phyloP scores from a whole-genome alignment of 1,140 invertebrate species.

The Drosophila sechellia region DNA sequence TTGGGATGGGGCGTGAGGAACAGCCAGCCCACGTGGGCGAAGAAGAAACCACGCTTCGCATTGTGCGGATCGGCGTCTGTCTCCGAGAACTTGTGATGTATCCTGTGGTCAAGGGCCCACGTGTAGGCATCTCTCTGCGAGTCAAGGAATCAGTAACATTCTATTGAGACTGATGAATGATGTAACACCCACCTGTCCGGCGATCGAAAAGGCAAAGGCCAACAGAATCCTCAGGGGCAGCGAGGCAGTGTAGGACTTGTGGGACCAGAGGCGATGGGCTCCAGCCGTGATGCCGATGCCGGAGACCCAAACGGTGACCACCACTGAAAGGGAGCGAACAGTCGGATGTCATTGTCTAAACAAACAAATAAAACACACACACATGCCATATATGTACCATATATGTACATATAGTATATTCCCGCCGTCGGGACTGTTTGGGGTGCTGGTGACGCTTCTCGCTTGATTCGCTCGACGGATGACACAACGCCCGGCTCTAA shows the following conservation, averaged over 20 bases:
- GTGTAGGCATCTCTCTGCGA: slow-evolving; percentile 89
- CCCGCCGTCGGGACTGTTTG: slow-evolving; percentile 12
- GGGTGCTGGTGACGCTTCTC: slow-evolving; percentile 28
- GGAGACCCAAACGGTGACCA: slow-evolving; percentile 85
- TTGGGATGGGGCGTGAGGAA: slow-evolving; percentile 91
- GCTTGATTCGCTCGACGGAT: slow-evolving; percentile 60
- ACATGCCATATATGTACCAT: neutral
- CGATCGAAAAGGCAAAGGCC: slow-evolving; percentile 88
- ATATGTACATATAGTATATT: too few relatives aligned
- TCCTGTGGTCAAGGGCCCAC: slow-evolving; percentile 92
- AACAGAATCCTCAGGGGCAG: slow-evolving; percentile 90
- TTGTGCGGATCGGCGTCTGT: slow-evolving; percentile 94
- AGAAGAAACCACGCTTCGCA: slow-evolving; percentile 91
- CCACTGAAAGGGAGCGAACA: slow-evolving; percentile 85
- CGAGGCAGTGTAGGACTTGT: slow-evolving; percentile 93
- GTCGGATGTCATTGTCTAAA: slow-evolving; percentile 37
- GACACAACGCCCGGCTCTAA: slow-evolving; percentile 61
- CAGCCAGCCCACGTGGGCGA: slow-evolving; percentile 93
- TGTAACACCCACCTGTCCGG: slow-evolving; percentile 87
- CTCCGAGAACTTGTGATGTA: slow-evolving; percentile 93
- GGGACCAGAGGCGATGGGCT: slow-evolving; percentile 93
- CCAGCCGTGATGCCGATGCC: slow-evolving; percentile 92
- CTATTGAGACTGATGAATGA: neutral
- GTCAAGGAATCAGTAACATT: neutral
- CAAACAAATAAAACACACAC: slow-evolving; percentile 24